These are phyloP conservation scores for Piezodorus guildinii DNA, from an alignment of 1,140 invertebrate species.

Conservation along the genomic window DNA sequence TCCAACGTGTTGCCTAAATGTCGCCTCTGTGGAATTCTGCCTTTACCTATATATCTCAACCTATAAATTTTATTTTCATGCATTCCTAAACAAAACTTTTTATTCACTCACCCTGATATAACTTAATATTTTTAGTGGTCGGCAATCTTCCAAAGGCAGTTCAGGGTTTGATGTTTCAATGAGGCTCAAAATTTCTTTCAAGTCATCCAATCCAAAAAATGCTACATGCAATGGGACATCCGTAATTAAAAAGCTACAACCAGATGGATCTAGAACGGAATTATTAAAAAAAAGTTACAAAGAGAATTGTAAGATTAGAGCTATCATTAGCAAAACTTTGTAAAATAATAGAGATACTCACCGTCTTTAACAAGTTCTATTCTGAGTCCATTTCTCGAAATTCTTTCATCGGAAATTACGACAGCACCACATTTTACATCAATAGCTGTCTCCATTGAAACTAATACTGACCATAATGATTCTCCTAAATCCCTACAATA, in stretches of 20 bases:
- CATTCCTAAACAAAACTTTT: no score
- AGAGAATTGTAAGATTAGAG: no score
- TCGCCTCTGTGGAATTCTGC: no score
- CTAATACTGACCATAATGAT: conserved; percentile 24
- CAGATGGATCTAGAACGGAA: no score
- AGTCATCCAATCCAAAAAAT: conserved; percentile 5
- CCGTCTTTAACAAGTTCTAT: conserved; percentile 25
- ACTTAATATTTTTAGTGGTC: conserved; percentile 1
- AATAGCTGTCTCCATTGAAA: conserved; percentile 20
- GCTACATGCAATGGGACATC: neutral
- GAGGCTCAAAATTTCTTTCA: neutral
- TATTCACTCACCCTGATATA: neutral
- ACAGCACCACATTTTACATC: conserved; percentile 17
- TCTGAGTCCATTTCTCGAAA: conserved; percentile 30
- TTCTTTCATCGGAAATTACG: conserved; percentile 26
- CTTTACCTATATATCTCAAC: no score
- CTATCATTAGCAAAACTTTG: no score
- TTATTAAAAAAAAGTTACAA: no score
- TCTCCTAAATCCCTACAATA: conserved; percentile 22
- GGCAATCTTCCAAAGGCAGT: neutral
- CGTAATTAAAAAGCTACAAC: neutral
- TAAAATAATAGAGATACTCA: no score
- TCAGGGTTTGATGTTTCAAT: neutral
- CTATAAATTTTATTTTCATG: no score
- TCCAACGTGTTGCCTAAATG: no score